A percentile compares a stretch with the other conserved stretches of the same genome.
phyloP scores from a whole-genome alignment of 2,888 invertebrate species.

The Leuctra nigra region DNA sequence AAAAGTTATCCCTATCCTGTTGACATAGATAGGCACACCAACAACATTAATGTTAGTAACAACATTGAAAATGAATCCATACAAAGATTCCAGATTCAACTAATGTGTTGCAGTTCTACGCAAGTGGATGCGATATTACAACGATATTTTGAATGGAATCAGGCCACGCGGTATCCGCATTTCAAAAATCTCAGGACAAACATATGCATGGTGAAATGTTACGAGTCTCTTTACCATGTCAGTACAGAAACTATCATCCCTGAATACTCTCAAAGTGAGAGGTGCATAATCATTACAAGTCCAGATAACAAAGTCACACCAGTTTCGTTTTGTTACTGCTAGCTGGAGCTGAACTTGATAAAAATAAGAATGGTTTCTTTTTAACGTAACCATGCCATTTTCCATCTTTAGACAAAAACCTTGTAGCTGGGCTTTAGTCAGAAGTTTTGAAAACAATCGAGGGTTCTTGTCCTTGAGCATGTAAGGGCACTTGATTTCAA shows the following conservation, averaged over 20 bases:
- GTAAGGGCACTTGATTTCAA: conserved; percentile 12
- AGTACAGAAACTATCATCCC: neutral
- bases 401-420: neutral
- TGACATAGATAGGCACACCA: no score
- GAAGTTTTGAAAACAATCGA: neutral
- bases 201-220: neutral
- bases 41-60: no score
- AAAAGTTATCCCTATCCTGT: no score
- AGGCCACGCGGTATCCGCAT: neutral
- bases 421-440: neutral
- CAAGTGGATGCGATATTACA: neutral
- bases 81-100: no score
- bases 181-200: neutral
- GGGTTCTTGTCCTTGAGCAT: conserved; percentile 6
- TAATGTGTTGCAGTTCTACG: no score
- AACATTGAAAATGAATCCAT: no score
- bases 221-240: neutral
- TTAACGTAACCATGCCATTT: neutral
- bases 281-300: neutral
- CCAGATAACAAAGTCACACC: conserved; percentile 8
- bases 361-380: neutral
- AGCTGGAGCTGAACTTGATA: conserved; percentile 5
- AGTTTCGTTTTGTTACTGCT: neutral
- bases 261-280: neutral
- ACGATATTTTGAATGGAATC: neutral